phyloP scores from a whole-genome alignment of 1,140 invertebrate species.

The Lasaia peninsularis region DNA sequence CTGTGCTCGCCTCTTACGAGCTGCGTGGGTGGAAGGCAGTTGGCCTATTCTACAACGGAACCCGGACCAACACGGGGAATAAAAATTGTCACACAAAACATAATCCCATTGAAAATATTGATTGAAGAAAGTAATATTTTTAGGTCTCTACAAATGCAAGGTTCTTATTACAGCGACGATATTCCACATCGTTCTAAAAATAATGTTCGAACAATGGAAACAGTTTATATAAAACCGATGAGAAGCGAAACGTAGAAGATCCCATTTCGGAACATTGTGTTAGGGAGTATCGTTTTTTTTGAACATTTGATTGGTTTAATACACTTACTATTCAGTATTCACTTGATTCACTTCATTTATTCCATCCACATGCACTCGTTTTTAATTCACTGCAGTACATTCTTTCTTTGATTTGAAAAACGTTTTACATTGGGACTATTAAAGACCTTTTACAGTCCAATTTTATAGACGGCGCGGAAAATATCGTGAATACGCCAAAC shows the following conservation, averaged over 20 bases:
- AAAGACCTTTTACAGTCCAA: no score
- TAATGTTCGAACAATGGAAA: conserved; percentile 20
- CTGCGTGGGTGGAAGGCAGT: no score
- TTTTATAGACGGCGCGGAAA: no score
- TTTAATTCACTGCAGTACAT: not conserved
- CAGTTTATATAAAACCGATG: conserved; percentile 24
- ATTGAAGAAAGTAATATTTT: no score
- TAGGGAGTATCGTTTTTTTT: not conserved
- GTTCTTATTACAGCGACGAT: no score
- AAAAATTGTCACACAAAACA: no score
- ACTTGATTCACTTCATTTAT: not conserved
- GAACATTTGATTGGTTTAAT: conserved; percentile 4
- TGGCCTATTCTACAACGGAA: no score
- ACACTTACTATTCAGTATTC: conserved; percentile 2
- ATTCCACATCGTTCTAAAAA: not conserved
- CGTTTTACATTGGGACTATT: not conserved
- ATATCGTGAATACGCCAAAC: no score
- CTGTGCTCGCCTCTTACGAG: no score
- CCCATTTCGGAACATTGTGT: conserved; percentile 3
- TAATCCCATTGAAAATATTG: no score
- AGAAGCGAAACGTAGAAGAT: conserved; percentile 19
- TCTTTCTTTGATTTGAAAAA: not conserved
- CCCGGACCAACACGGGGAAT: no score
- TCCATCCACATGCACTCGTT: not conserved
- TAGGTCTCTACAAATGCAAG: no score